Evolutionary conservation across 1,140 invertebrate species (phyloP).

Genomic region (Zaprionus kolodkinae): DNA sequence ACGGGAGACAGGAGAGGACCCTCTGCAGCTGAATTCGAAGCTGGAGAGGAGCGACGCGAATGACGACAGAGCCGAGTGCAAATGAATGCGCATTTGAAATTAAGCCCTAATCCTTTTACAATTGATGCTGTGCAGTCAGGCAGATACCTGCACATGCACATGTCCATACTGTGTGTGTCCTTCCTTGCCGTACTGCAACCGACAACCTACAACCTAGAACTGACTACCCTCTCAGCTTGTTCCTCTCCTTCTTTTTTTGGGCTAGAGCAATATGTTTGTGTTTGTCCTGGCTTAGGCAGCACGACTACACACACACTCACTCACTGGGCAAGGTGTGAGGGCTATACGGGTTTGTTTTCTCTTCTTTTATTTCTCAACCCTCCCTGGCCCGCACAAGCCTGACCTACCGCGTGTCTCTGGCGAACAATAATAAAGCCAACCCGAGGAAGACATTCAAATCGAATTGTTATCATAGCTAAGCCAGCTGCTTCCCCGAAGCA

Average conservation of each 20-base stretch:
- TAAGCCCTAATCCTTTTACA: slow-evolving; percentile 82
- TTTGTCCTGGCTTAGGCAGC: slow-evolving; percentile 51
- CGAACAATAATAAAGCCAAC: neutral
- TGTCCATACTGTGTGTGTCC: slow-evolving; percentile 40
- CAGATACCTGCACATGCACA: slow-evolving; percentile 65
- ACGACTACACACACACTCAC: slow-evolving; percentile 7
- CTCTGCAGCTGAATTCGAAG: neutral
- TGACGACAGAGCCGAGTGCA: slow-evolving; percentile 55
- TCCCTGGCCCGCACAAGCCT: neutral
- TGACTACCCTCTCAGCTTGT: slow-evolving; percentile 20
- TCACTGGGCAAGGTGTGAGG: slow-evolving; percentile 35
- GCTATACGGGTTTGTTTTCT: slow-evolving; percentile 28
- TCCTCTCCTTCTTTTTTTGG: slow-evolving; percentile 24
- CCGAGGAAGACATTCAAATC: neutral
- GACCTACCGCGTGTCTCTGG: slow-evolving; percentile 22
- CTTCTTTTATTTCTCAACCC: neutral
- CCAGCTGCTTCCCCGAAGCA: neutral
- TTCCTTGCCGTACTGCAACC: slow-evolving; percentile 37
- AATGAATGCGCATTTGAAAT: slow-evolving; percentile 82
- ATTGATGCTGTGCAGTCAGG: slow-evolving; percentile 80
- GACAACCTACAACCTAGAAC: slow-evolving; percentile 12
- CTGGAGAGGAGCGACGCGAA: slow-evolving; percentile 22
- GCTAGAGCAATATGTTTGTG: slow-evolving; percentile 70
- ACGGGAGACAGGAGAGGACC: slow-evolving; percentile 9
- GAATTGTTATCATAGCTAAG: neutral